A percentile compares a stretch with the other conserved stretches of the same genome.
Evolutionary conservation across 2,113 vertebrate species (phyloP).

Genomic region (Malurus melanocephalus): DNA sequence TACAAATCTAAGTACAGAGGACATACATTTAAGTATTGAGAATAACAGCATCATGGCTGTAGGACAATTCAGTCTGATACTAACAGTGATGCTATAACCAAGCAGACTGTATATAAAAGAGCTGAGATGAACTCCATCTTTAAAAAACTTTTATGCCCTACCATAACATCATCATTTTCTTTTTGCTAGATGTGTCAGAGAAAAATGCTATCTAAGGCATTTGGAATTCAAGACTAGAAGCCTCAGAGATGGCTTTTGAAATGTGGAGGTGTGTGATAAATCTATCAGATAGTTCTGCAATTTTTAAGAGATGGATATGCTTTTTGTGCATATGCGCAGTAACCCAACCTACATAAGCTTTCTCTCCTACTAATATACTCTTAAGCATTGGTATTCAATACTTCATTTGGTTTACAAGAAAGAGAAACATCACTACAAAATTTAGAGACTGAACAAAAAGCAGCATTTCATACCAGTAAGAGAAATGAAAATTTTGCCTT

Average conservation of each 20-base stretch:
- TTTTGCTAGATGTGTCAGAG: neutral
- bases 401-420: neutral
- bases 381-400: neutral
- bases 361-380: neutral
- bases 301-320: neutral
- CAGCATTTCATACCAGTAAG: neutral
- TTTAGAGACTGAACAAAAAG: neutral
- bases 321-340: neutral
- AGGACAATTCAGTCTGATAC: neutral
- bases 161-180: neutral
- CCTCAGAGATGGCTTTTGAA: slow-evolving; percentile 1
- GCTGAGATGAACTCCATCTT: neutral
- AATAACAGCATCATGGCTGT: neutral
- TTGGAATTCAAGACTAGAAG: neutral
- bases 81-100: neutral
- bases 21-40: neutral
- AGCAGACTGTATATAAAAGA: neutral
- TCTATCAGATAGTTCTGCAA: neutral
- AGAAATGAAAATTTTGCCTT: neutral
- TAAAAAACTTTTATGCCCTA: neutral
- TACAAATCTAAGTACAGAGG: neutral
- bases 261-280: neutral
- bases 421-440: neutral
- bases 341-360: neutral
- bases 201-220: neutral